Conservation (phyloP, 2,888 invertebrate genomes). For the Cheilosia urbana region DNA sequence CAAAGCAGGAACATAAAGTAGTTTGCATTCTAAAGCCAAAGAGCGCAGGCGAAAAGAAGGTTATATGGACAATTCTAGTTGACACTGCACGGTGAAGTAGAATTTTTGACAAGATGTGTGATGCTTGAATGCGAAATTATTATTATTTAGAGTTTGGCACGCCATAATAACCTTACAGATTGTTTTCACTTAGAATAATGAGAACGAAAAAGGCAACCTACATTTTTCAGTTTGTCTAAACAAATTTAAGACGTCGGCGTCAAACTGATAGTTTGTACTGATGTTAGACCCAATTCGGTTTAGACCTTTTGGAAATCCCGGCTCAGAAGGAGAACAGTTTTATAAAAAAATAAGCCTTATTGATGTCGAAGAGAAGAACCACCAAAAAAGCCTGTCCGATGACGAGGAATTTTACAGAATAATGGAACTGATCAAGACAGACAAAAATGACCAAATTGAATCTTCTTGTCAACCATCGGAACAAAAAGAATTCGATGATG, state of each 20-base stretch:
- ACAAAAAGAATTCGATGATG: constrained; percentile 11
- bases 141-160: no score
- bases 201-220: not conserved
- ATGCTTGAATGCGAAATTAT: no score
- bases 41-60: no score
- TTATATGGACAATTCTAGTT: no score
- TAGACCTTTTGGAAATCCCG: constrained; percentile 25
- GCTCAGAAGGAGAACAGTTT: not conserved
- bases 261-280: not conserved
- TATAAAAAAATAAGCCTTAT: not conserved
- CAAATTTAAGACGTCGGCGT: not conserved
- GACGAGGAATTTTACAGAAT: constrained; percentile 66
- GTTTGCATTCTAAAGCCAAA: not conserved
- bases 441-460: constrained; percentile 16
- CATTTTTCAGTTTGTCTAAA: not conserved
- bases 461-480: not conserved
- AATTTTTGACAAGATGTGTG: no score
- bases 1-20: not conserved
- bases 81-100: no score
- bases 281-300: constrained; percentile 49
- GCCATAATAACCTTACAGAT: not conserved
- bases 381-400: constrained; percentile 17
- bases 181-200: not conserved
- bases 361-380: not conserved
- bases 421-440: constrained; percentile 60